Percentiles rank a stretch among this genome's conserved stretches.
Conservation (phyloP, 1,140 invertebrate genomes). For the Bombus polaris region DNA sequence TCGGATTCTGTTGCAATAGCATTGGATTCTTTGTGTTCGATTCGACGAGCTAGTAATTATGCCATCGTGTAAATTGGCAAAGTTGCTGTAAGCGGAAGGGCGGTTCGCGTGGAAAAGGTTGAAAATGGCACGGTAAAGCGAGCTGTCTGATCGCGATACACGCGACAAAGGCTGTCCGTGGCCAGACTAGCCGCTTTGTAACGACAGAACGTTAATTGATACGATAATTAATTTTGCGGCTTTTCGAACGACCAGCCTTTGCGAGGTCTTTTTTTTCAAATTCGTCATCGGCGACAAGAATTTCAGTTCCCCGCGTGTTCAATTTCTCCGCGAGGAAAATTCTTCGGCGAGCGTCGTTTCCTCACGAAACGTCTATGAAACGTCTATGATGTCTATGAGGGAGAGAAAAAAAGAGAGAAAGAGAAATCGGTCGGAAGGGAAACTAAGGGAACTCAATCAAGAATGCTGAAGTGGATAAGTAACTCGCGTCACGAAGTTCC, state of each 20-base stretch:
- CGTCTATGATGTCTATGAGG: too few species aligned
- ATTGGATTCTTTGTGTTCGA: too few species aligned
- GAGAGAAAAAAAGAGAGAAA: too few species aligned
- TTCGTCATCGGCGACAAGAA: too few species aligned
- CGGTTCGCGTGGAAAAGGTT: not conserved
- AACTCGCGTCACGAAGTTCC: conserved; percentile 14
- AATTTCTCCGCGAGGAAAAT: not conserved
- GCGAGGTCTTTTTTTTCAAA: not conserved
- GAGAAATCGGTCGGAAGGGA: not conserved
- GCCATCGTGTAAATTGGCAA: not conserved
- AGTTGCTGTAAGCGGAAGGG: not conserved
- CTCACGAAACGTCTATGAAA: not conserved
- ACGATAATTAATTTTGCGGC: conserved; percentile 44
- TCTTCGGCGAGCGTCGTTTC: not conserved
- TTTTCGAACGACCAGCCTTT: not conserved
- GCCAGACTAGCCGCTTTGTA: conserved; percentile 42
- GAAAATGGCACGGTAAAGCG: not conserved
- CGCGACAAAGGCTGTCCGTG: conserved; percentile 12
- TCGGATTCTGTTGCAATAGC: too few species aligned
- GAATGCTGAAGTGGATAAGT: conserved; percentile 6
- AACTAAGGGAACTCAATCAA: not conserved
- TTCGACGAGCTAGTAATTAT: too few species aligned
- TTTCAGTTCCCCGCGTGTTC: not conserved
- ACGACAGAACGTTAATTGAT: conserved; percentile 42
- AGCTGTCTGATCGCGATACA: not conserved